Base-by-base conservation (phyloP, 2,113 vertebrate genomes). In the Neolamprologus ventralis region DNA sequence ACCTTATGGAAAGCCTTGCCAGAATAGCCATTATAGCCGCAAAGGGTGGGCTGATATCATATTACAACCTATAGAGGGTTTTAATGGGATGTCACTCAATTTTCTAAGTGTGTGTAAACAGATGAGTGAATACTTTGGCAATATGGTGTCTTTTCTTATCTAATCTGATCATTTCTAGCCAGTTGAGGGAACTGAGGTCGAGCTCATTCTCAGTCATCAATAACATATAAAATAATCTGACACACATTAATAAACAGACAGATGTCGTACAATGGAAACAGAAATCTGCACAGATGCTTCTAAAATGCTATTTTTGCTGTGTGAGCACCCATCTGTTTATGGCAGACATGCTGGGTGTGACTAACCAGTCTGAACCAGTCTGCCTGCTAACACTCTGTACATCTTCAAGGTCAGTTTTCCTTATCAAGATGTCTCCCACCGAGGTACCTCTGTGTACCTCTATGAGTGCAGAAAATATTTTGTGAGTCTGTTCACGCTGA, bases 361-460 rank as follows among this genome's bases (percentile, higher is more conserved):
- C 40, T 73, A 26, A 73, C 21, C 40, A 73, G 68, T 45, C 21
- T 73, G 16, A 28, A 75, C 42, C 71, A 75, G 42, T 73, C 8
- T 73, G 40, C 68, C 2, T 45, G 21, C 42, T 47, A 75, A 47
- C 42, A 47, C 14, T 19, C 68, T 71, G 37, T 14, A 23, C 65
- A 71, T 71, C 65, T 19, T 75, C 68, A 75, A 75, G 68, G 68
- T 75, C 40, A 75, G 40, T 75, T 75, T 75, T 45, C 37, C 68
- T 73, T 73, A 73, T 73, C 65, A 73, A 73, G 65, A 73, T 45
- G 21, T 45, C 37, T 45, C 21, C 21, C 37, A 73, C 37, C 1
- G 1, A 73, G 37, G 40, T 47, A 23, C 23, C 6, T 47, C 68
- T 75, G 21, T 47, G 0, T 3, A 75, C 23, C 28, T 45, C 40